phyloP scores from a whole-genome alignment of 2,797 vertebrate genomes.

The Apogon talboti region DNA sequence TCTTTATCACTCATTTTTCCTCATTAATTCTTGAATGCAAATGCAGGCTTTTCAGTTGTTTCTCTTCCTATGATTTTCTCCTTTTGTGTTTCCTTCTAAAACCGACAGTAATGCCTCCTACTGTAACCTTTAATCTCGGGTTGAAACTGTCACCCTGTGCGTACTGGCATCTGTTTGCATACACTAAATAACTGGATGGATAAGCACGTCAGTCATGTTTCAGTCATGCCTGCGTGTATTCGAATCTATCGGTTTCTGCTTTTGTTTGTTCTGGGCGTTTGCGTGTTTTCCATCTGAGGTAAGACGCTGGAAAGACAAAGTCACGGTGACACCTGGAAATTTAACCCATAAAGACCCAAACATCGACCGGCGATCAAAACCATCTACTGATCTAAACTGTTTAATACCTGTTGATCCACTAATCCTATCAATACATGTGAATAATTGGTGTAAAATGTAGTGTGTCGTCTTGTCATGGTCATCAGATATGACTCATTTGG shows the following conservation, averaged over 20 bases:
- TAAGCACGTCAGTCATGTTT: slow-evolving; percentile 31
- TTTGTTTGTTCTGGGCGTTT: slow-evolving; percentile 7
- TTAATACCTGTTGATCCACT: too few relatives aligned
- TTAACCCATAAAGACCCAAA: neutral
- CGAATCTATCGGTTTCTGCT: slow-evolving; percentile 3
- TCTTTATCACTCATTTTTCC: neutral
- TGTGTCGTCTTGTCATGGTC: too few relatives aligned
- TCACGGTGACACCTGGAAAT: slow-evolving; percentile 20
- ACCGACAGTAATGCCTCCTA: slow-evolving; percentile 29
- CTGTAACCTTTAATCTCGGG: slow-evolving; percentile 37
- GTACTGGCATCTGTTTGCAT: slow-evolving; percentile 24
- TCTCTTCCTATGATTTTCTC: neutral
- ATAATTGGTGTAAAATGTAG: too few relatives aligned
- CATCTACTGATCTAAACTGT: too few relatives aligned
- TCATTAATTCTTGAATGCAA: neutral
- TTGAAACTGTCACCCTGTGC: slow-evolving; percentile 36
- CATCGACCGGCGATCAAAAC: too few relatives aligned
- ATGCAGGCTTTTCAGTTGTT: neutral
- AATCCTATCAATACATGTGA: too few relatives aligned
- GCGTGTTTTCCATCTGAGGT: slow-evolving; percentile 1
- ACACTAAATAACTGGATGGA: slow-evolving; percentile 24
- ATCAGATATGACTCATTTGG: too few relatives aligned
- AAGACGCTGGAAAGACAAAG: slow-evolving; percentile 18
- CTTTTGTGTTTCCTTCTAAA: slow-evolving; percentile 28
- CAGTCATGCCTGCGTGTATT: slow-evolving; percentile 22